Evolutionary conservation across 2,113 vertebrate genomes (phyloP), one percentile per base, ranked within the genome.

Genomic region (Bagarius yarrelli): DNA sequence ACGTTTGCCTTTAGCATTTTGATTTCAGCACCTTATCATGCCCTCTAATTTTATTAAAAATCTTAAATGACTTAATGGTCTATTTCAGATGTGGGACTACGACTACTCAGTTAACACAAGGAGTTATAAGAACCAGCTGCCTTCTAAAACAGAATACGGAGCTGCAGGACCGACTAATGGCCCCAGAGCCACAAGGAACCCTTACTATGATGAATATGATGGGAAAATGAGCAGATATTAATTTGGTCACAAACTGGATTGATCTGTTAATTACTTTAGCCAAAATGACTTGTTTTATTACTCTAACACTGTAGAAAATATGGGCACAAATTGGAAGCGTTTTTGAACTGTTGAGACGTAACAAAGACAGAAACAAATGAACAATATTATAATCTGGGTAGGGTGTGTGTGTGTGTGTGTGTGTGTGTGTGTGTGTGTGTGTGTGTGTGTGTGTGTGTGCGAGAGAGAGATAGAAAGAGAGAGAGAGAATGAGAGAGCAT

Each of bases 161-260:
- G 61, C 52, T 4, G 30, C 8, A 16, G 60, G 21, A 30, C 27
- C 4, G 1, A 36, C 63, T 63, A 75, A 79, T 16, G 71, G 67
- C 5, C 5, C 23, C 36, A 59, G 8, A 55, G 19, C 57, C 36
- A 15, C 19, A 2, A 56, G 64, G 27, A 85, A 85, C 53, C 78
- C 81, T 12, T 85, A 83, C 60, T 25, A 40, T 55, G 52, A 77
- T n/a, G 67, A 30, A 56, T 75, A 81, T 55, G 74, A 74, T 2
- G 40, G 80, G 9, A 55, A 5, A 77, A 66, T 40, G 2, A 47
- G 13, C 56, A 73, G 40, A 73, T 85, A 83, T 72, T 85, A 83
- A 67, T 27, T 57, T 52, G 19, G 19, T 5, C n/a, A 14, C 8
- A 3, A 11, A 30, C 3, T 23, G 8, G 14, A 13, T 16, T 5